phyloP scores from a whole-genome alignment of 2,888 invertebrate species.

The Lampropteryx suffumata region DNA sequence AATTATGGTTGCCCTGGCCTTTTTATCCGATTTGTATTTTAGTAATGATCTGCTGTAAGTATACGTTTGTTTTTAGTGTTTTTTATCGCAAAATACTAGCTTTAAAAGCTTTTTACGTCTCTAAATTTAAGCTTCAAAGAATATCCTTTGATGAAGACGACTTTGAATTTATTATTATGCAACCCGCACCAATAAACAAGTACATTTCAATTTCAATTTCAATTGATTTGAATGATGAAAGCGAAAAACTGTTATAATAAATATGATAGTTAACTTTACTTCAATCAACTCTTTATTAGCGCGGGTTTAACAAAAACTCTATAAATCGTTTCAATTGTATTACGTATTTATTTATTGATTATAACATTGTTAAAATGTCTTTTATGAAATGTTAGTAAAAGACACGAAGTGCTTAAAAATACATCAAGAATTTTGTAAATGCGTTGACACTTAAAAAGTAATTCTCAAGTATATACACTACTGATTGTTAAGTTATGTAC shows the following conservation, averaged over 20 bases:
- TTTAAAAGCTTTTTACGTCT: constrained; percentile 28
- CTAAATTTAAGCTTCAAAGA: constrained; percentile 6
- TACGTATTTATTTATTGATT: constrained; percentile 2
- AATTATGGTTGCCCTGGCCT: no score
- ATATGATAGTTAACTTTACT: not conserved
- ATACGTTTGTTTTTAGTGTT: constrained; percentile 1
- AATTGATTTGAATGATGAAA: not conserved
- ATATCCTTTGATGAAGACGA: constrained; percentile 3
- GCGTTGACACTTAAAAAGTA: constrained; percentile 42
- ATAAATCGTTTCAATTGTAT: constrained; percentile 7
- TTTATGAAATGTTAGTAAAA: constrained; percentile 29
- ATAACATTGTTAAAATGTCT: constrained; percentile 25
- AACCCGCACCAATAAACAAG: constrained; percentile 8
- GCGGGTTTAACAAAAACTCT: constrained; percentile 1
- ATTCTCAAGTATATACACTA: constrained; percentile 49
- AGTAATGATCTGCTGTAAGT: not conserved
- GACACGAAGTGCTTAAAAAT: constrained; percentile 39
- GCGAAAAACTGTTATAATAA: not conserved
- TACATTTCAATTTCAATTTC: not conserved
- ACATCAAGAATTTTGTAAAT: constrained; percentile 36
- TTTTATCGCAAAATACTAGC: constrained; percentile 19
- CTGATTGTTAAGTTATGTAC: constrained; percentile 57
- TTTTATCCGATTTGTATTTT: not conserved
- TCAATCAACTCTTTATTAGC: constrained; percentile 3
- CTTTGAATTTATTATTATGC: constrained; percentile 11